Percentiles rank a stretch among this genome's conserved stretches.
These are phyloP conservation scores for Caranx melampygus DNA, from an alignment of 2,113 vertebrate genomes.

Conservation along the genomic window DNA sequence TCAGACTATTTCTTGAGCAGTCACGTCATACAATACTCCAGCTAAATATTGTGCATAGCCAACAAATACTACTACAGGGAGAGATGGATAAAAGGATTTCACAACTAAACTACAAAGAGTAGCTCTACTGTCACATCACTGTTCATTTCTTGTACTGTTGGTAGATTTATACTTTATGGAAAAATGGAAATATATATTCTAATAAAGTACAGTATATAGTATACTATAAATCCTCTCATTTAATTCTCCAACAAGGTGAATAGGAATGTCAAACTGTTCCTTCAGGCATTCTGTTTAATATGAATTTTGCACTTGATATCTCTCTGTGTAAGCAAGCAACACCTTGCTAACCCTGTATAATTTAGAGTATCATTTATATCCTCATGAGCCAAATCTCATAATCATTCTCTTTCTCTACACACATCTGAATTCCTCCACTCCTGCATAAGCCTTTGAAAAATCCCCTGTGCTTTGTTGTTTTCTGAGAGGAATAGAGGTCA, in stretches of 20 bases:
- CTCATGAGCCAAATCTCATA: conserved; percentile 24
- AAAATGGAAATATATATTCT: background rate
- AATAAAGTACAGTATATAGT: background rate
- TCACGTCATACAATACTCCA: background rate
- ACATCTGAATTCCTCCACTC: conserved; percentile 23
- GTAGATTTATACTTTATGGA: background rate
- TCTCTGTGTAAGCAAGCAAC: background rate
- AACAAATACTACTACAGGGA: background rate
- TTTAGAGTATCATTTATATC: background rate
- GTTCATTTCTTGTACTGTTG: no score
- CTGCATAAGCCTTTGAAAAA: conserved; percentile 54
- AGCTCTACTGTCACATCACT: background rate
- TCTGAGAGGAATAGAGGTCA: conserved; percentile 75
- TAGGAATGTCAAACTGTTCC: background rate
- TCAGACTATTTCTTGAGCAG: background rate
- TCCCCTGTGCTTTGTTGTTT: conserved; percentile 62
- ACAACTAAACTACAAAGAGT: background rate
- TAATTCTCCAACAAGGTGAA: background rate
- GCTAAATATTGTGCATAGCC: background rate
- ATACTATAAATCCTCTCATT: no score
- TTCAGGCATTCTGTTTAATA: background rate
- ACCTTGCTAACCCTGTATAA: background rate
- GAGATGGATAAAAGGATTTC: no score
- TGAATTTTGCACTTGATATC: background rate
- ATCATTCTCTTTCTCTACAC: conserved; percentile 41